Evolutionary conservation across 2,888 invertebrate genomes (phyloP), one percentile per base, ranked within the genome.

Genomic region (Ecdyonurus torrentis): DNA sequence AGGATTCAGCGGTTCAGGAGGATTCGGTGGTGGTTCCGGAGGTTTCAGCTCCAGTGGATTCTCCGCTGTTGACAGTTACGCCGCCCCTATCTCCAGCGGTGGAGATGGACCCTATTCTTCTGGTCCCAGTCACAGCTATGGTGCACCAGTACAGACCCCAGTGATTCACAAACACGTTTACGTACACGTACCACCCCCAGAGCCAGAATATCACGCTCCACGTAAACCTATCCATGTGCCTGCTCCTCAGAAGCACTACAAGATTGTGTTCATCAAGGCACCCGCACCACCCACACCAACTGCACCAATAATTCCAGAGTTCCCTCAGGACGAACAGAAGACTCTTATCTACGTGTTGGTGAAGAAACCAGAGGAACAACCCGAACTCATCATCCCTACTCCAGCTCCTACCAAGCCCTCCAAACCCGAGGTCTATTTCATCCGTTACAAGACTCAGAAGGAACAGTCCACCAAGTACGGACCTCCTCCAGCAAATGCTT

Each of bases 351-450:
- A 91, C 76, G 91, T 91, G 61, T 75, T 91, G 74, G 90, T 91
- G 65, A 91, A 91, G 84, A 90, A 90, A 74, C 91, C 90, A 18
- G 91, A 91, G 73, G 87, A 88, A 67, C 86, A 86, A 69, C 88
- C 88, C 61, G 88, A 89, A 64, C 81, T 90, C 66, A 80, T 83
- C 58, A 83, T 91, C 67, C 90, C 91, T 1, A 85, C 88, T 15
- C 85, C 87, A 2, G 84, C 85, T 59, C 89, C 91, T 58, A 91
- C 91, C 52, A 89, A 89, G 72, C 91, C 91, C 59, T 85, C 87
- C 79, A 91, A 91, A 74, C 91, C 91, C 3, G 91, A 91, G 78
- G 91, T 91, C 62, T 91, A 89, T 80, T 91, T 91, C 80, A 91
- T 91, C 79, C 85, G 89, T 78, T 91, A 91, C 78, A 88, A 88